Percentiles rank a stretch among this genome's conserved stretches.
phyloP scores from a whole-genome alignment of 2,888 invertebrate genomes.

The Callinectes sapidus region DNA sequence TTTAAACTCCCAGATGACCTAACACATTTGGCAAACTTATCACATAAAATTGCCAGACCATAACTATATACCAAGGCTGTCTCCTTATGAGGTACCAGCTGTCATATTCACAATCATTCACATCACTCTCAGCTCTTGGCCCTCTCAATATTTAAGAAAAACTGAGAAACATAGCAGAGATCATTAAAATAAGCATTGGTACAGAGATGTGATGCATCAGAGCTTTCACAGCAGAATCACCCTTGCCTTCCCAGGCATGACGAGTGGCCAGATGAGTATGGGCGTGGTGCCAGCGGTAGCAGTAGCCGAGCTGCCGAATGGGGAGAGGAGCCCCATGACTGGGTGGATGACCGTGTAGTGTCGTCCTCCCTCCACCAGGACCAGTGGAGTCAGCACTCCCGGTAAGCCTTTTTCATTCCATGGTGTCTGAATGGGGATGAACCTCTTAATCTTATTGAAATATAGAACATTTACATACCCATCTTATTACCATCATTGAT shows the following conservation, averaged over 20 bases:
- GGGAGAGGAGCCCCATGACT: conserved; percentile 62
- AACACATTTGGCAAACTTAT: too few species aligned
- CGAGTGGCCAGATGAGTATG: conserved; percentile 61
- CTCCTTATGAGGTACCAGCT: too few species aligned
- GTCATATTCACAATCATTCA: too few species aligned
- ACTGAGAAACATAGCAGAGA: neutral
- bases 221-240: neutral
- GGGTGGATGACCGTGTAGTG: conserved; percentile 51
- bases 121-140: neutral
- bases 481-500: neutral
- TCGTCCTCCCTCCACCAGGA: conserved; percentile 55
- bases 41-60: too few species aligned
- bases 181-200: neutral
- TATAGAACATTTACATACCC: neutral
- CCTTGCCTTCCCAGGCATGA: conserved; percentile 52
- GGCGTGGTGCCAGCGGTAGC: conserved; percentile 38
- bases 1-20: neutral
- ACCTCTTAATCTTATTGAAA: neutral
- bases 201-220: neutral
- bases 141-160: neutral
- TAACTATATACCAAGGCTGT: neutral
- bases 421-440: neutral
- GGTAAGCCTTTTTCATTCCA: conserved; percentile 31
- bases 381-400: conserved; percentile 61
- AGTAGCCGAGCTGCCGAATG: conserved; percentile 46